Evolutionary conservation across 1,140 invertebrate species (phyloP), one percentile per base, ranked within the genome.

Genomic region (Ceratosolen fusciceps): DNA sequence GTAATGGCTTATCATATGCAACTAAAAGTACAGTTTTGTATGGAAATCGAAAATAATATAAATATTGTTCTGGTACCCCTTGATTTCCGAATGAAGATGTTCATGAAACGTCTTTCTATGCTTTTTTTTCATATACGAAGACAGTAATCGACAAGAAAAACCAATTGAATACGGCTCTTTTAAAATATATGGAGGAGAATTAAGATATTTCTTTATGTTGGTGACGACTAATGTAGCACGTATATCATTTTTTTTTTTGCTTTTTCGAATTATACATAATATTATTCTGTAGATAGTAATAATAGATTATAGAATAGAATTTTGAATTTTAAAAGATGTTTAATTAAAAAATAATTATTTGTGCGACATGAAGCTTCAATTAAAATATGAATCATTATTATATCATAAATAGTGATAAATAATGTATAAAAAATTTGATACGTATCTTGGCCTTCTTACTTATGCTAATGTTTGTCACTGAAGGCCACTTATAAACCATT

Each of bases 391-490:
- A n/a, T n/a, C n/a, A n/a, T n/a, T n/a, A n/a, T n/a, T n/a, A n/a
- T n/a, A n/a, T n/a, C n/a, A n/a, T 54, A 9, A 49, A 76, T 68
- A 62, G 37, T 5, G 31, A 68, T 24, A n/a, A 24, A 77, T 43
- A 76, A 71, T 67, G 71, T 65, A 58, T n/a, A n/a, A n/a, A n/a
- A n/a, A n/a, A n/a, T n/a, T 77, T 21, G 12, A 43, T 7, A 12
- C 12, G 12, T 43, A 12, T 43, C 5, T 43, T 43, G 39, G 5
- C 39, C 12, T 43, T 43, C 21, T 29, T 29, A 65, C 60, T 74
- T 49, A 49, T 70, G 2, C n/a, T 58, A 79, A 79, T 58, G 60
- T 68, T 79, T 58, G 31, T 68, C 78, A 79, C 74, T 74, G 72
- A 79, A 29, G 70, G 31, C 68, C 62, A 47, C 74, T 56, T 72